phyloP scores from a whole-genome alignment of 2,113 vertebrate species.

The Murina feae region DNA sequence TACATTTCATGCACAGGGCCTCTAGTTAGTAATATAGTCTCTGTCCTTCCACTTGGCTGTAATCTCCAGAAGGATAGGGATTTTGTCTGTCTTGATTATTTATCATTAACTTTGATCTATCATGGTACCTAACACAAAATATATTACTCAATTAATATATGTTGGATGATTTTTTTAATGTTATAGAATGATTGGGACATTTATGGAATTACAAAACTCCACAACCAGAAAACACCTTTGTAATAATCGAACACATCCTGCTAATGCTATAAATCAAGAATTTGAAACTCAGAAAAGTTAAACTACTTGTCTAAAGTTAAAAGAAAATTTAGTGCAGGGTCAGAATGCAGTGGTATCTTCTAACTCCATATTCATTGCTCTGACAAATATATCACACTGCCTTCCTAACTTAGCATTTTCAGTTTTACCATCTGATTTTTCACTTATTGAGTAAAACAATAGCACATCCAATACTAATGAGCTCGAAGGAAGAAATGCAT shows the following conservation, averaged over 20 bases:
- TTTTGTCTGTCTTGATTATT: background rate
- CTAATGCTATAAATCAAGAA: background rate
- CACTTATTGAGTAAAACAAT: background rate
- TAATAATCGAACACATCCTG: background rate
- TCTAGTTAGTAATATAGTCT: background rate
- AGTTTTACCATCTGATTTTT: background rate
- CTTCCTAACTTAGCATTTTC: background rate
- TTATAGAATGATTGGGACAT: background rate
- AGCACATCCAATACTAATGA: background rate
- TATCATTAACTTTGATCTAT: background rate
- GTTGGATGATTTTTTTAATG: background rate
- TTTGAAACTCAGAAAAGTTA: background rate
- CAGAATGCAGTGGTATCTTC: background rate
- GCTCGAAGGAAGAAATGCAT: slow-evolving; percentile 5
- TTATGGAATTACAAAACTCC: background rate
- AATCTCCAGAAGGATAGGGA: background rate
- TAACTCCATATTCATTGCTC: background rate
- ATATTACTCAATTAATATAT: background rate
- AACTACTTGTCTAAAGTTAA: background rate
- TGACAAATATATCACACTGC: background rate
- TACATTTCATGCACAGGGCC: too few species aligned
- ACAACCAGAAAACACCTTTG: background rate
- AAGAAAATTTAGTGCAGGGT: background rate
- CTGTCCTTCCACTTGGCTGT: background rate
- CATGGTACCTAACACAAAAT: background rate